Percentiles rank a stretch among this genome's conserved stretches.
These are phyloP conservation scores for Halichoeres trimaculatus DNA, from an alignment of 2,113 vertebrate genomes.

Conservation along the genomic window DNA sequence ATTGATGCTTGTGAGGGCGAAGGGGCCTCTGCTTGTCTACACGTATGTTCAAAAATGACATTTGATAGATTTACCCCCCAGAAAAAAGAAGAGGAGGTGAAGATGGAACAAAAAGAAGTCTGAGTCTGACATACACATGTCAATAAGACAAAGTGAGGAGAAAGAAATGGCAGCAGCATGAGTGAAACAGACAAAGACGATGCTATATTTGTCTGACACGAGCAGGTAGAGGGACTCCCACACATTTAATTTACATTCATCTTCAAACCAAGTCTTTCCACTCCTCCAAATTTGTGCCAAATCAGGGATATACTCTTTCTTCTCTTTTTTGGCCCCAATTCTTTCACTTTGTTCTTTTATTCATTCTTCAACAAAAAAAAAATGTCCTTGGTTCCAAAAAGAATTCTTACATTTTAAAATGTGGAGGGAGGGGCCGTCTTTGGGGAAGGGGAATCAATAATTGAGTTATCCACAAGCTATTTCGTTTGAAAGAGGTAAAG, in stretches of 20 bases:
- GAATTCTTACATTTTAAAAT: slow-evolving; percentile 46
- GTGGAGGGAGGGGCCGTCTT: slow-evolving; percentile 12
- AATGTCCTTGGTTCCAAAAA: slow-evolving; percentile 36
- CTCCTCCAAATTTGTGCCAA: slow-evolving; percentile 41
- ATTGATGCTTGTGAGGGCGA: slow-evolving; percentile 25
- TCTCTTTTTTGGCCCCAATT: slow-evolving; percentile 33
- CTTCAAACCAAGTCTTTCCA: slow-evolving; percentile 28
- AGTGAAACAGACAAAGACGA: not conserved
- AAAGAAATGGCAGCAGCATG: slow-evolving; percentile 25
- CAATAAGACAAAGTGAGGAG: slow-evolving; percentile 16
- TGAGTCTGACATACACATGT: slow-evolving; percentile 34
- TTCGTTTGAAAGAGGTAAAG: slow-evolving; percentile 27
- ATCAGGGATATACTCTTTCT: slow-evolving; percentile 33
- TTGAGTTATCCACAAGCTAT: slow-evolving; percentile 48
- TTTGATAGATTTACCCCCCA: slow-evolving; percentile 43
- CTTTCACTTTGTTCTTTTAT: slow-evolving; percentile 63
- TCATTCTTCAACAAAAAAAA: slow-evolving; percentile 48
- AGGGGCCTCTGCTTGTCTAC: slow-evolving; percentile 1
- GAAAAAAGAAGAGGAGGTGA: slow-evolving; percentile 13
- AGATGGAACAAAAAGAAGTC: slow-evolving; percentile 25
- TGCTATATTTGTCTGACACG: not conserved
- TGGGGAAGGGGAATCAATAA: slow-evolving; percentile 63
- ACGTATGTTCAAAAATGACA: not conserved
- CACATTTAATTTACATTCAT: slow-evolving; percentile 30
- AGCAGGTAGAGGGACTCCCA: slow-evolving; percentile 31